Evolutionary conservation across 2,113 vertebrate species (phyloP), one percentile per base, ranked within the genome.

Genomic region (Ceyx margarethae): DNA sequence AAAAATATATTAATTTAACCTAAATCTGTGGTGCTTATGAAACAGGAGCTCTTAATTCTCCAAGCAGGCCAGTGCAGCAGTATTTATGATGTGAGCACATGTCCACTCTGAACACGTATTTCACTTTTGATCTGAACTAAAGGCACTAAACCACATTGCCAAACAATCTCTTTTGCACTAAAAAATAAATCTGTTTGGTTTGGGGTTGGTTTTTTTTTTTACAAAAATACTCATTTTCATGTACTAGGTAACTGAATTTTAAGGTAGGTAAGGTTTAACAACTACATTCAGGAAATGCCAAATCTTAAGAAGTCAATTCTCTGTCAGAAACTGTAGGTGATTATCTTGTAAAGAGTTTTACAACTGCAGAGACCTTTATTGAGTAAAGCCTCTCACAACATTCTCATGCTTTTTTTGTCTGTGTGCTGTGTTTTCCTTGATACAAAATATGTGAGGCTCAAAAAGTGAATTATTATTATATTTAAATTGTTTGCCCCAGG

Each of bases 101-200:
- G 81, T 31, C 67, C 0, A 0, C 57, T 85, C 60, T 13, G 40
- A 89, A 92, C 43, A 89, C 0, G 1, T 53, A 60, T 71, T 90
- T 89, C 65, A 51, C 48, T 89, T 94, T 45, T 89, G 56, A 89
- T 58, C 75, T 81, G 40, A 92, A 90, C 72, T 80, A 83, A 88
- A 93, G 43, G 35, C 68, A 92, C 64, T 89, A 95, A 92, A 78
- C 75, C 65, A 78, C 61, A 61, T 25, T 20, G 43, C 56, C 43
- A 87, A 75, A 19, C 46, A 50, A 58, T 16, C 64, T 77, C 26
- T 61, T 83, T 12, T 0, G 0, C 1, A 0, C 54, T 57, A 33
- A 35, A 84, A 69, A 84, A 69, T 85, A 86, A 53, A 35, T 7
- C 25, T 37, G 11, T 37, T 37, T 37, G 37, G 37, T 10, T 37